Percentiles rank a stretch among this genome's conserved stretches.
These are phyloP conservation scores for Silurus asotus DNA, from an alignment of 2,113 vertebrate genomes.

Conservation along the genomic window DNA sequence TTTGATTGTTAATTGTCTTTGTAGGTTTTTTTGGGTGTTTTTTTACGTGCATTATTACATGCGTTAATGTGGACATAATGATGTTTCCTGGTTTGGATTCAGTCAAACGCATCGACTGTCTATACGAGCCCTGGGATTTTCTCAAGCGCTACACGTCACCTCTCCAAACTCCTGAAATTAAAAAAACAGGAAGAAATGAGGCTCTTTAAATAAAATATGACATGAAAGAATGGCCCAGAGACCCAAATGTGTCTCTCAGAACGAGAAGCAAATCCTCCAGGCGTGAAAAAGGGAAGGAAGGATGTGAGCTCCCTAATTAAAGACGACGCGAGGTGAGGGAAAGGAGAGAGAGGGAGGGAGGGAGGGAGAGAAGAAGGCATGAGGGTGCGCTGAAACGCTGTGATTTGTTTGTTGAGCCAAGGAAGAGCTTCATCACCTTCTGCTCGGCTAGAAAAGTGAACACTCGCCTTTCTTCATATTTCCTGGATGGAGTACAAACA, in stretches of 20 bases:
- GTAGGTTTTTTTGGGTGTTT: too few relatives aligned
- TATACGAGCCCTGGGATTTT: neutral
- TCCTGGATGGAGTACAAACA: neutral
- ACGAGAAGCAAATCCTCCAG: neutral
- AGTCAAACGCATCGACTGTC: neutral
- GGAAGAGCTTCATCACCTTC: neutral
- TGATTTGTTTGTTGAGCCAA: neutral
- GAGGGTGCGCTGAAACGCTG: neutral
- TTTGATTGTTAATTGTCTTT: too few relatives aligned
- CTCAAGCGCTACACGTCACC: neutral
- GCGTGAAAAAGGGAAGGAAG: neutral
- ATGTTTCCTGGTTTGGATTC: neutral
- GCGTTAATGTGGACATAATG: neutral
- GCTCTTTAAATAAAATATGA: slow-evolving; percentile 11
- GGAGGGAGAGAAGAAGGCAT: neutral
- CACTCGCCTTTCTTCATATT: neutral
- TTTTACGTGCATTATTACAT: too few relatives aligned
- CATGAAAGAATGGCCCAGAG: neutral
- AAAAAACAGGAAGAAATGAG: neutral
- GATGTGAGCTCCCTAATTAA: slow-evolving; percentile 18
- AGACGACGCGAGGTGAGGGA: slow-evolving; percentile 8
- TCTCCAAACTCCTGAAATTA: neutral
- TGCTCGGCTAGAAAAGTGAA: neutral
- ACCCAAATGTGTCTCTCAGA: neutral
- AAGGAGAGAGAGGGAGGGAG: neutral